These are phyloP conservation scores for Thalassarche chlororhynchos DNA, from an alignment of 2,113 vertebrate genomes.

Conservation along the genomic window DNA sequence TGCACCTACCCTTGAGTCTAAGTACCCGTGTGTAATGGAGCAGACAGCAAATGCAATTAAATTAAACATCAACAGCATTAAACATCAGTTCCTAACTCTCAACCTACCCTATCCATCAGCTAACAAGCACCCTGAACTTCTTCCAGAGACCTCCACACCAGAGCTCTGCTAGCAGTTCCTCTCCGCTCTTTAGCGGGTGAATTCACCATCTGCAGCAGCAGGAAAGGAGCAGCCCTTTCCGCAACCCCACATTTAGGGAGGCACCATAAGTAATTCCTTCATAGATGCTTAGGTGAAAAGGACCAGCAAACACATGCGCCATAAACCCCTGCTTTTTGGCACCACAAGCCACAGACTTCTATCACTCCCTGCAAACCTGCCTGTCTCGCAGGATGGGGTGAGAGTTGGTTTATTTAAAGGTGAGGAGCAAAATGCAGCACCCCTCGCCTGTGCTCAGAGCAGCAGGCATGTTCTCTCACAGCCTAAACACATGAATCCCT, in stretches of 20 bases:
- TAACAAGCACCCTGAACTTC: not conserved
- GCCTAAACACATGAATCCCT: not conserved
- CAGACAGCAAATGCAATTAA: constrained; percentile 38
- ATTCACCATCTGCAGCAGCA: not conserved
- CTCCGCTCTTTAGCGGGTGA: not conserved
- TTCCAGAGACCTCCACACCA: not conserved
- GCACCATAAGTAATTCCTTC: not conserved
- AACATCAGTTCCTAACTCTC: constrained; percentile 50
- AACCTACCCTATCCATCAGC: constrained; percentile 33
- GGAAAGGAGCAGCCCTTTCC: not conserved
- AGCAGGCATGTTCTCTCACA: not conserved
- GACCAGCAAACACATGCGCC: not conserved
- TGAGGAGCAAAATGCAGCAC: not conserved
- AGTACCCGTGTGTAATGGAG: constrained; percentile 5
- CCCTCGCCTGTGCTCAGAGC: accelerated
- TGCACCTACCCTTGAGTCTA: constrained; percentile 41
- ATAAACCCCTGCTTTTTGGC: not conserved
- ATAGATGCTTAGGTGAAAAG: not conserved
- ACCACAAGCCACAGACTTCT: not conserved
- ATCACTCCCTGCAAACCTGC: not conserved
- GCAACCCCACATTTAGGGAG: not conserved
- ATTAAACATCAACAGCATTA: constrained; percentile 41
- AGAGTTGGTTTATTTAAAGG: not conserved
- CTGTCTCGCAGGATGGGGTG: not conserved
- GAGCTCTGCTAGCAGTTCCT: not conserved